A percentile compares a stretch with the other conserved stretches of the same genome.
Evolutionary conservation across 2,797 vertebrate species (phyloP).

Genomic region (Poecilia wingei): DNA sequence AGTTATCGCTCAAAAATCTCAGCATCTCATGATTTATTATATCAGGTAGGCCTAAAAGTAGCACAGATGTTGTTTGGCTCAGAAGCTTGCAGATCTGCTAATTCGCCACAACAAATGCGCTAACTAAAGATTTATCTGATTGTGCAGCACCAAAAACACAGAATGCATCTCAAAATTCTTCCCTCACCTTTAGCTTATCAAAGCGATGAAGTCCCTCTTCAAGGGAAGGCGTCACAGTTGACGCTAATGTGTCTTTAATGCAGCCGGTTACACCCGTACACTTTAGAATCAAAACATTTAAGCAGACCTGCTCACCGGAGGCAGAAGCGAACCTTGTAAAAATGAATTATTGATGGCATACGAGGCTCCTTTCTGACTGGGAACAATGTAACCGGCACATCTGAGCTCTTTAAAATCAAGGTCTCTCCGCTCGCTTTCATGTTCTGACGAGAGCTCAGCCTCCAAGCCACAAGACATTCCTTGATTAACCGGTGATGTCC

Average conservation of each 20-base stretch:
- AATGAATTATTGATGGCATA: conserved; percentile 74
- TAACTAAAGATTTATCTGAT: conserved; percentile 51
- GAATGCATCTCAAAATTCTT: conserved; percentile 25
- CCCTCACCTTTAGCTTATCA: conserved; percentile 18
- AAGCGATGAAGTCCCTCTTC: conserved; percentile 31
- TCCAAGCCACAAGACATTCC: conserved; percentile 63
- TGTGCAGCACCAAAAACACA: conserved; percentile 34
- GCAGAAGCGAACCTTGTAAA: conserved; percentile 65
- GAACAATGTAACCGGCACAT: conserved; percentile 69
- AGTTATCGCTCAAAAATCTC: not conserved
- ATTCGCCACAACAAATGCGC: conserved; percentile 20
- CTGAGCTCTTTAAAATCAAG: conserved; percentile 67
- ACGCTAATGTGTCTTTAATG: conserved; percentile 65
- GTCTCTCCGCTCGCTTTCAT: conserved; percentile 69
- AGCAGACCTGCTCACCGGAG: conserved; percentile 67
- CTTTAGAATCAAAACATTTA: conserved; percentile 66
- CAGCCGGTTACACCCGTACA: conserved; percentile 38
- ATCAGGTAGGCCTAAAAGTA: not conserved
- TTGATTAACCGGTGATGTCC: conserved; percentile 70
- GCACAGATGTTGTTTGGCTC: not conserved
- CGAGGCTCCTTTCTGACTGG: conserved; percentile 61
- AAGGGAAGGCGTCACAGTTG: conserved; percentile 50
- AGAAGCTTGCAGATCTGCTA: not conserved
- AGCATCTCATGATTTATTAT: not conserved
- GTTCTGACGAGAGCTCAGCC: conserved; percentile 64